Conservation (phyloP, 2,888 invertebrate genomes). For the Yponomeuta malinellus region DNA sequence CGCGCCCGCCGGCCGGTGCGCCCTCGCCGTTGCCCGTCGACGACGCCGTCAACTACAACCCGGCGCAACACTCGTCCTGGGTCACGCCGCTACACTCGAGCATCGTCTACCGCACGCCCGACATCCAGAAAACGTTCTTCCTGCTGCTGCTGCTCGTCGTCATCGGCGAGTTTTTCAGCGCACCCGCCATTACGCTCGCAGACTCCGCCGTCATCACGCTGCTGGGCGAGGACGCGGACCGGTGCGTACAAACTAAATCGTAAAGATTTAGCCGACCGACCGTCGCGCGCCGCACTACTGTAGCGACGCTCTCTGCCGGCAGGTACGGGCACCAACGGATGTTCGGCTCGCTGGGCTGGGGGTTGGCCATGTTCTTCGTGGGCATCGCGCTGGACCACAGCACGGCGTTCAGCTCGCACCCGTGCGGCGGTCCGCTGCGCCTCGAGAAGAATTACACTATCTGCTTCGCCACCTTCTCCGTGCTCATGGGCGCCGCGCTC, state of each 20-base stretch:
- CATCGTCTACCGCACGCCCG: conserved; percentile 91
- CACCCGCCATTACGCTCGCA: conserved; percentile 95
- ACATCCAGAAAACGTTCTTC: conserved; percentile 97
- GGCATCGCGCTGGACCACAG: conserved; percentile 97
- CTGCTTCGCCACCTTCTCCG: conserved; percentile 98
- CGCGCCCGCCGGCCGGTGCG: conserved; percentile 39
- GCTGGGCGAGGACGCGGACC: conserved; percentile 90
- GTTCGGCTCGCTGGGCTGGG: conserved; percentile 99
- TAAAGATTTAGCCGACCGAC: not conserved
- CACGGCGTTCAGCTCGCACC: conserved; percentile 95
- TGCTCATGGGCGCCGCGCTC: conserved; percentile 96
- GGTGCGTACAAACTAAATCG: conserved; percentile 41
- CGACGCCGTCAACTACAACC: conserved; percentile 85
- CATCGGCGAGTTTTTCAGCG: conserved; percentile 98
- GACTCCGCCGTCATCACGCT: conserved; percentile 93
- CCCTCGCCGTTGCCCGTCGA: conserved; percentile 84
- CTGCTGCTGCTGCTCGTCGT: conserved; percentile 93
- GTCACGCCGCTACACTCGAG: conserved; percentile 94
- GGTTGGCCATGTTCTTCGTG: conserved; percentile 98
- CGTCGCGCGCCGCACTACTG: not conserved
- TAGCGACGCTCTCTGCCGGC: conserved; percentile 14
- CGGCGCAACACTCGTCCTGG: conserved; percentile 81
- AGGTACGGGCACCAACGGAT: conserved; percentile 97
- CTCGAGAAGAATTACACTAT: conserved; percentile 99
- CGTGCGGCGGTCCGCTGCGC: conserved; percentile 89